phyloP scores from a whole-genome alignment of 2,797 vertebrate genomes.

The Hoplostethus atlanticus region DNA sequence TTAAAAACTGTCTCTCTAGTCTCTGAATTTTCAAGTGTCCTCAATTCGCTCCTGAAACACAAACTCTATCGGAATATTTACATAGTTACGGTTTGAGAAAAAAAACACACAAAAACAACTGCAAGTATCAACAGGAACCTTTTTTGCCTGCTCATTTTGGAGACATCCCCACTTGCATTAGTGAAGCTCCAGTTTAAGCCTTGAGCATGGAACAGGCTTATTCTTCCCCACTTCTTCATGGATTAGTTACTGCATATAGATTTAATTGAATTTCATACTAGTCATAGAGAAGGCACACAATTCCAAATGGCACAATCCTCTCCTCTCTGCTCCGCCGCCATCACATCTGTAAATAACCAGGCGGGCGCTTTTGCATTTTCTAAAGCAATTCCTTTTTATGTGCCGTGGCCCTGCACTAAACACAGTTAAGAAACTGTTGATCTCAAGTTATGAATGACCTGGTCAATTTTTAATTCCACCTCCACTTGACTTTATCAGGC shows the following conservation, averaged over 20 bases:
- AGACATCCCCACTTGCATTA: constrained; percentile 47
- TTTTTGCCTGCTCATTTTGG: constrained; percentile 43
- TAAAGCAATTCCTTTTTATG: constrained; percentile 34
- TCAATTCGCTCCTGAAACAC: constrained; percentile 8
- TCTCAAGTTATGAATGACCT: not conserved
- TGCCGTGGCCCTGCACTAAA: constrained; percentile 21
- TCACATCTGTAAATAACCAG: constrained; percentile 47
- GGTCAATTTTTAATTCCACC: not conserved
- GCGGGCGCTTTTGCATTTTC: constrained; percentile 33
- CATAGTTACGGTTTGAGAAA: constrained; percentile 18
- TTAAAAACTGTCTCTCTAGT: not conserved
- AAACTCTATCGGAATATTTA: constrained; percentile 21
- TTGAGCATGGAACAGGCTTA: constrained; percentile 62
- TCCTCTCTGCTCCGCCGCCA: constrained; percentile 23
- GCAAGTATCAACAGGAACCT: constrained; percentile 27
- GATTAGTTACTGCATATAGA: constrained; percentile 66
- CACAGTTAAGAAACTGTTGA: not conserved
- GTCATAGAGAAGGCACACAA: constrained; percentile 51
- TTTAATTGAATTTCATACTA: constrained; percentile 75
- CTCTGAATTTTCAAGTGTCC: not conserved
- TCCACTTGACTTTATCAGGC: not conserved
- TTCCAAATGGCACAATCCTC: constrained; percentile 60
- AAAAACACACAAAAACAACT: not conserved
- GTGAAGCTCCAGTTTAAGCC: constrained; percentile 53
- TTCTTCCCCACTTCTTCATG: constrained; percentile 55